Evolutionary conservation across 2,888 invertebrate genomes (phyloP), one percentile per base, ranked within the genome.

Genomic region (Conus canariensis): DNA sequence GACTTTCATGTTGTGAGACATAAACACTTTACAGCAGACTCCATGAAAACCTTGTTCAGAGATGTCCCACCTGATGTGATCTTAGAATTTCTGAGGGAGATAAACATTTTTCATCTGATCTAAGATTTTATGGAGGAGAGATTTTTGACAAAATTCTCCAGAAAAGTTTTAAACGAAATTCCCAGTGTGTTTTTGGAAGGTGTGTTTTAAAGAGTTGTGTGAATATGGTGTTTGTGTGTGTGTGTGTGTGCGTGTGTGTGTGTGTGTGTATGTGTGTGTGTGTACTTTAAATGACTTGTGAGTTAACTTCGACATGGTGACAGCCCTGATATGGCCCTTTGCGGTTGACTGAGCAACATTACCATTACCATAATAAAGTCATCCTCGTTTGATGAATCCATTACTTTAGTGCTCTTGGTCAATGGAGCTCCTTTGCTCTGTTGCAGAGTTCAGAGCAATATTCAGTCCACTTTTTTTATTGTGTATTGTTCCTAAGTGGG

Each of bases 241-340:
- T 77, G 77, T 30, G 77, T 77, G 77, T 77, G 77, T 77, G 30
- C 45, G 77, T 77, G 77, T 77, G 30, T 77, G 77, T 77, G 25
- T 77, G 77, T 77, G 77, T 77, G 82, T 82, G 82, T 82, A 58
- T 56, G 82, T 82, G 82, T 56, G 82, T 82, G 82, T 82, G 82
- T 82, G 82, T 82, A n/a, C 16, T 19, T 16, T 22, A 70, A 7
- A 22, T 16, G 8, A 70, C 19, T 22, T 77, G 12, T 30, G 30
- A 25, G 77, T 77, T 25, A 16, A 30, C 10, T 9, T 77, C 25
- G 25, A 9, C 25, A 25, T 30, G 77, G 64, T 16, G 64, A 1
- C 64, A 14, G 64, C 16, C 12, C 16, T 77, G 8, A 77, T 77
- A 25, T 30, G 8, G 7, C 12, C 25, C 25, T 25, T 10, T 30